Evolutionary conservation across 2,797 vertebrate genomes (phyloP).

Genomic region (Scyliorhinus canicula): DNA sequence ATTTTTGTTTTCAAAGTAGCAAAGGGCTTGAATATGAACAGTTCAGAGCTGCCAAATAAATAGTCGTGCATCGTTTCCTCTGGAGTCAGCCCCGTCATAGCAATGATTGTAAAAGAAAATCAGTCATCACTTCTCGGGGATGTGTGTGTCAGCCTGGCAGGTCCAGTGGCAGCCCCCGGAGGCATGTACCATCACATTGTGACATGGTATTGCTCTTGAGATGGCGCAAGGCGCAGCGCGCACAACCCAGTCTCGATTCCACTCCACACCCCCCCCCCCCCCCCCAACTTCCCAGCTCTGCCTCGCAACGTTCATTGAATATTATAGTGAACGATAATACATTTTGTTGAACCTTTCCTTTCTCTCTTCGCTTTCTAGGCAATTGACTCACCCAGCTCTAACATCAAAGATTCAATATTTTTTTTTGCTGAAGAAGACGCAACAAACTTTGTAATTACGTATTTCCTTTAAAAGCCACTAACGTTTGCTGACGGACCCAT

Average conservation of each 20-base stretch:
- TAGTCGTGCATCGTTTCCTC: background rate
- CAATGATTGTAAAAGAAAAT: conserved; percentile 8
- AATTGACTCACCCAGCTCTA: background rate
- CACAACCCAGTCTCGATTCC: background rate
- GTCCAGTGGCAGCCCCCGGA: conserved; percentile 21
- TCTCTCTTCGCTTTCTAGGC: background rate
- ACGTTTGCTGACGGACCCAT: background rate
- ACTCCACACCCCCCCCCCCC: background rate
- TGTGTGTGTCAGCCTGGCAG: conserved; percentile 16
- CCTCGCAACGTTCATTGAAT: background rate
- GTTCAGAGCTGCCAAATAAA: background rate
- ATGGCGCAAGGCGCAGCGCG: background rate
- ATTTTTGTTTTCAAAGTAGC: too few species aligned
- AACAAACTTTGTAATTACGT: background rate
- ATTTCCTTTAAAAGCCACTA: background rate
- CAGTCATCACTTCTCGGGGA: conserved; percentile 27
- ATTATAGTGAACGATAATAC: background rate
- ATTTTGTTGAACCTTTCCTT: background rate
- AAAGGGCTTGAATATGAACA: background rate
- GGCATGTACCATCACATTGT: conserved; percentile 33
- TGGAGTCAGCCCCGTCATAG: background rate
- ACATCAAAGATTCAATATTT: background rate
- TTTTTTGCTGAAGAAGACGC: background rate
- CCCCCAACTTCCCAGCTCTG: background rate
- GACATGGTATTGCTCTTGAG: conserved; percentile 4